Base-by-base conservation (phyloP, 92 coral and sea anemone species). In the Nematostella vectensis region DNA sequence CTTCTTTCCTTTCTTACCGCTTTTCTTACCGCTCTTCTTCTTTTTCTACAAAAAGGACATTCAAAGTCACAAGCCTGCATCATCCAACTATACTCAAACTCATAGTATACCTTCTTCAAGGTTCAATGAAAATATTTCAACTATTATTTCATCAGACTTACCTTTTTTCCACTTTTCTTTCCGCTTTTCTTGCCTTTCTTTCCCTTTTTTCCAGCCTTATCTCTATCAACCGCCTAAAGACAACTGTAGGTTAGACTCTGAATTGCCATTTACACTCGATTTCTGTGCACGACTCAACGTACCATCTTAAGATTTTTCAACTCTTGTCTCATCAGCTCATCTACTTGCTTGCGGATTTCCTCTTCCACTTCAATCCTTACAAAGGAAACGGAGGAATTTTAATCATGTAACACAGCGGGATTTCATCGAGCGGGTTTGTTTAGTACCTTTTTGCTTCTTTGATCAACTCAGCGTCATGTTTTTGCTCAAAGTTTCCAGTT, bases 171-270 rank as follows among this genome's bases (percentile, higher is more conserved):
- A 27, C 93, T 83, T 72, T 83, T 83, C 63, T 83, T 83, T 2
- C 94, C 94, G 69, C 95, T 85, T 71, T 91, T 89, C 84, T 89
- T 91, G 9, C 98, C 98, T 45, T 91, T 91, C 67, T 91, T 91
- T 2, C 98, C 98, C 40, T 91, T 91, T 43, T 85, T 91, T 6
- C 98, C 98, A 20, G 87, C 98, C 40, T 91, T 91, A 42, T 91
- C 98, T 54, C 98, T 67, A 48, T 91, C 98, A 4, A 91, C 98
- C 48, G 98, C 98, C 95, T 85, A 19, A 16, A 44, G n/a, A n/a
- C n/a, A n/a, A 47, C 29, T 12, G 20, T 43, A 22, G 6, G 13
- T n/a, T 15, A n/a, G n/a, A n/a, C n/a, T n/a, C n/a, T n/a, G n/a
- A n/a, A n/a, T n/a, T n/a, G n/a, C n/a, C n/a, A n/a, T n/a, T n/a